Base-by-base conservation (phyloP, 2,888 invertebrate genomes). In the Elegia similella region DNA sequence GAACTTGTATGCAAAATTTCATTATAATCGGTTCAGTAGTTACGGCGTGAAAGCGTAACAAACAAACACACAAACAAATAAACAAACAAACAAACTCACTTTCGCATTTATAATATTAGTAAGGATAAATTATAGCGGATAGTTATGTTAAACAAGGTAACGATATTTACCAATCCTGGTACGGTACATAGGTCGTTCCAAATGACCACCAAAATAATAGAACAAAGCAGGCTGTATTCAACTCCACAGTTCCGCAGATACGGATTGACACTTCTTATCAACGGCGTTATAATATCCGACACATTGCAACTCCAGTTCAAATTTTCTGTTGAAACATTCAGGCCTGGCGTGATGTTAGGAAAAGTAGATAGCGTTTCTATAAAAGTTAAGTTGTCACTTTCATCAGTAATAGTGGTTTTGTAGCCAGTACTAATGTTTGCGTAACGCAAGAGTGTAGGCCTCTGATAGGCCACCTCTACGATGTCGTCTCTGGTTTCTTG, bases 401-500 rank as follows among this genome's bases (percentile, higher is more conserved):
- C 67, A 56, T 85, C 79, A 16, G 64, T 67, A 17, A 78, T 71
- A 12, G 75, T 60, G 1, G 77, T 63, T 68, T 78, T 81, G 0
- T 74, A 58, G 7, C 80, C 75, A 1, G 81, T 80, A 42, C 76
- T 84, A 38, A 88, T 79, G 61, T 86, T 87, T 7, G 83, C 84
- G 60, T 89, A 88, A 55, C 84, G 72, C 6, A 85, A 65, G 1
- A 84, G 75, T 3, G 78, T 71, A 17, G 84, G 84, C 0, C 76
- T 77, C 42, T 80, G 75, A 64, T 87, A 87, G 0, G 90, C 88
- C 32, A 91, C 83, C 1, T 84, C 75, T 16, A 94, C 92, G 58
- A 97, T 96, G 78, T 97, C 97, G 74, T 97, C 97, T 75, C 96
- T 95, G 1, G 97, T 97, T 79, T 98, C 97, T 77, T 96, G 95